phyloP scores from a whole-genome alignment of 2,113 vertebrate species.

The Oreotrochilus melanogaster region DNA sequence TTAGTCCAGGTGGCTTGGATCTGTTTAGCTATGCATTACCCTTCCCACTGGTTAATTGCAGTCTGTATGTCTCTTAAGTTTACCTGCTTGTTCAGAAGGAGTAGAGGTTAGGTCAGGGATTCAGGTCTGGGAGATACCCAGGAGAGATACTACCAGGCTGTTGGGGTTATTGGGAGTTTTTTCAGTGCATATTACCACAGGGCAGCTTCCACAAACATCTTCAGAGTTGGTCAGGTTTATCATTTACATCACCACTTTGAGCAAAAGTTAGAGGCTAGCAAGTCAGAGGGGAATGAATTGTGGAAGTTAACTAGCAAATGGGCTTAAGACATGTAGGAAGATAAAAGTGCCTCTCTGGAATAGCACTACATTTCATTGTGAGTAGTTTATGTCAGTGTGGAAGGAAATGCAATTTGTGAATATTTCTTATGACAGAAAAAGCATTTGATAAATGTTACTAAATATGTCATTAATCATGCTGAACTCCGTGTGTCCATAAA shows the following conservation, averaged over 20 bases:
- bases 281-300: background rate
- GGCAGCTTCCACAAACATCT: background rate
- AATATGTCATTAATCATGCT: slow-evolving; percentile 16
- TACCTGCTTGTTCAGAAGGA: background rate
- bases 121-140: background rate
- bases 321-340: background rate
- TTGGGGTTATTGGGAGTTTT: background rate
- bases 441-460: background rate
- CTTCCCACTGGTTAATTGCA: background rate
- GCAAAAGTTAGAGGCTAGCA: background rate
- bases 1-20: background rate
- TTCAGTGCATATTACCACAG: background rate
- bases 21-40: background rate
- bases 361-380: background rate
- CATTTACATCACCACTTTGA: background rate
- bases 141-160: background rate
- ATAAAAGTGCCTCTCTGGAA: background rate
- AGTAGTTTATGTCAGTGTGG: background rate
- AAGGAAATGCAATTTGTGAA: background rate
- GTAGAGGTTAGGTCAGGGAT: background rate
- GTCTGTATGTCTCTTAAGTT: background rate
- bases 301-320: background rate
- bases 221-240: background rate
- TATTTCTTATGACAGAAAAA: slow-evolving; percentile 10
- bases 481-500: background rate